Evolutionary conservation across 1,140 invertebrate genomes (phyloP).

Genomic region (Ericerus pela): DNA sequence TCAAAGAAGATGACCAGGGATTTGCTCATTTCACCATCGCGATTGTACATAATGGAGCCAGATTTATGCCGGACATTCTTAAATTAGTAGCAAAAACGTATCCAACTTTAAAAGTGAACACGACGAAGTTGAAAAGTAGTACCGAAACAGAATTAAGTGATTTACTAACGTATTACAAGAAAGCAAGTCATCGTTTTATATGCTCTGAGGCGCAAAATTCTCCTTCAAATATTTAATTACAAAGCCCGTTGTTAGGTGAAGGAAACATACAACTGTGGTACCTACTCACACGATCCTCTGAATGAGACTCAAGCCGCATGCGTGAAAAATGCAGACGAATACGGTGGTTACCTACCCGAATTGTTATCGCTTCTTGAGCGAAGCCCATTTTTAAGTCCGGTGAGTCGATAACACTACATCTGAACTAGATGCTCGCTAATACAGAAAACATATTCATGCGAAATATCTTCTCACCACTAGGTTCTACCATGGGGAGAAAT

Average conservation of each 20-base stretch:
- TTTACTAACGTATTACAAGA: slow-evolving; percentile 73
- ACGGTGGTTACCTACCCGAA: slow-evolving; percentile 93
- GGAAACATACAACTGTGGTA: slow-evolving; percentile 68
- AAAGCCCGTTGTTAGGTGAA: slow-evolving; percentile 41
- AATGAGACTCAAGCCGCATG: slow-evolving; percentile 94
- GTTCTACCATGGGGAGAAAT: slow-evolving; percentile 94
- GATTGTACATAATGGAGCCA: slow-evolving; percentile 86
- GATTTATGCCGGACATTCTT: slow-evolving; percentile 77
- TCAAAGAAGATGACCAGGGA: slow-evolving; percentile 63
- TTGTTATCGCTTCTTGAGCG: slow-evolving; percentile 68
- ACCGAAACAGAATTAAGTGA: slow-evolving; percentile 91
- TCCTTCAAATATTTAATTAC: neutral
- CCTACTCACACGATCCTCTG: slow-evolving; percentile 81
- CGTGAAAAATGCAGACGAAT: slow-evolving; percentile 93
- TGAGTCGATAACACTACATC: slow-evolving; percentile 31
- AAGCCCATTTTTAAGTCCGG: slow-evolving; percentile 73
- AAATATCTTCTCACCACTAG: too few relatives aligned
- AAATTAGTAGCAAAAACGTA: slow-evolving; percentile 78
- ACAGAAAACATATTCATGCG: too few relatives aligned
- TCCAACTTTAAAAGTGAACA: slow-evolving; percentile 77
- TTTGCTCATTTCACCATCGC: slow-evolving; percentile 85
- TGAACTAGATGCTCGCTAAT: too few relatives aligned
- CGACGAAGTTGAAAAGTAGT: slow-evolving; percentile 68
- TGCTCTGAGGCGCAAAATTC: too few relatives aligned
- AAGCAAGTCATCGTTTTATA: slow-evolving; percentile 45